phyloP scores from a whole-genome alignment of 2,113 vertebrate species.

The Corvus cornix region DNA sequence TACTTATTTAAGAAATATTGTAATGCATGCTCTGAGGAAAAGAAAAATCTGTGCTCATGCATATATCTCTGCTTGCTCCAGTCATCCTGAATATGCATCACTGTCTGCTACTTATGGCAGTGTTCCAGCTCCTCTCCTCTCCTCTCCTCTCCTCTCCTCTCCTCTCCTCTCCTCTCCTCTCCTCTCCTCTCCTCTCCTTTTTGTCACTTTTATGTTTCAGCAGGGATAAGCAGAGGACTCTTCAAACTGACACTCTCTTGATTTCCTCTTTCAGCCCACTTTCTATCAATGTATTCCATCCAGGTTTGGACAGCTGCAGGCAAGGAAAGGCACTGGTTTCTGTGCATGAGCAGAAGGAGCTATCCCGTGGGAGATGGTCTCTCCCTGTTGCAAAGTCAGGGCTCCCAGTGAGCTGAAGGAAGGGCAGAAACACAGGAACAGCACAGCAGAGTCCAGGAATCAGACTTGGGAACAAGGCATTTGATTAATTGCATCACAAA shows the following conservation, averaged over 20 bases:
- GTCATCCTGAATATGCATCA: slow-evolving; percentile 5
- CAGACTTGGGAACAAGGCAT: neutral
- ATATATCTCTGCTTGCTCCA: neutral
- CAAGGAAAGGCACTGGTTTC: neutral
- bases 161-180: neutral
- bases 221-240: neutral
- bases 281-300: neutral
- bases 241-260: neutral
- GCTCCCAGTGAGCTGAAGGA: neutral
- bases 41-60: neutral
- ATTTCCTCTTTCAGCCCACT: neutral
- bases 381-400: too few species aligned
- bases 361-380: neutral
- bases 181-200: too few species aligned
- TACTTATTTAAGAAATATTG: slow-evolving; percentile 9
- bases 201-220: neutral
- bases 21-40: neutral
- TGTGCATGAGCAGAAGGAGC: neutral
- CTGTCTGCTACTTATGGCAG: neutral
- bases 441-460: neutral
- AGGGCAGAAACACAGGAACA: neutral
- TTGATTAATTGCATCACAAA: neutral
- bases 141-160: neutral
- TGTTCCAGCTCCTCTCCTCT: neutral
- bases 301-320: neutral